phyloP scores from a whole-genome alignment of 2,113 vertebrate genomes.

The Prietella phreatophila region DNA sequence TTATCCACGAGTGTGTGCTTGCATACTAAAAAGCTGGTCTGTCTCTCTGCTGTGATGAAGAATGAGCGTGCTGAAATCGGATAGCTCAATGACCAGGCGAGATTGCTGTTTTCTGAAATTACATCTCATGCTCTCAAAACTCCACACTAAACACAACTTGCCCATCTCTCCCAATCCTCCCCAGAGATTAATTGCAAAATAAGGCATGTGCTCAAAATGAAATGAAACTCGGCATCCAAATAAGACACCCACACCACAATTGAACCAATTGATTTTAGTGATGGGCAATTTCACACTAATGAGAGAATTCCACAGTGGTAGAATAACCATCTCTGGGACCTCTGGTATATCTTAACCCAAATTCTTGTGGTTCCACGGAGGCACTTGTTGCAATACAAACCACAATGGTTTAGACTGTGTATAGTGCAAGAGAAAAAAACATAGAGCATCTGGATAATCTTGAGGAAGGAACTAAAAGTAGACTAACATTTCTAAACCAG shows the following conservation, averaged over 20 bases:
- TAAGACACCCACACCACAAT: constrained; percentile 7
- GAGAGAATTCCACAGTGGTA: background rate
- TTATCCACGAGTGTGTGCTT: constrained; percentile 53
- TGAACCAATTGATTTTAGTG: constrained; percentile 16
- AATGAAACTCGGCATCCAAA: constrained; percentile 18
- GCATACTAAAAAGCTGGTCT: constrained; percentile 54
- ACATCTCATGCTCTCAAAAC: constrained; percentile 28
- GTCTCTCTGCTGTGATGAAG: constrained; percentile 42
- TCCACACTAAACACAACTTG: constrained; percentile 21
- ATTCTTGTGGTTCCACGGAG: background rate
- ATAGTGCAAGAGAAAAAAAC: background rate
- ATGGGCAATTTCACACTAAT: constrained; percentile 13
- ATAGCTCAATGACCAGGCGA: constrained; percentile 25
- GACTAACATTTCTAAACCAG: background rate
- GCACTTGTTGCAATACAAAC: background rate
- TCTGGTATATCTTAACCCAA: background rate
- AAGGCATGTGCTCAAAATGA: constrained; percentile 16
- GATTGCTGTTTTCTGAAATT: constrained; percentile 36
- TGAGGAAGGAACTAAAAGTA: background rate
- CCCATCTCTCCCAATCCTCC: constrained; percentile 3
- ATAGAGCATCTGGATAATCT: background rate
- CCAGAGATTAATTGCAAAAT: constrained; percentile 32
- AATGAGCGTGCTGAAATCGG: constrained; percentile 51
- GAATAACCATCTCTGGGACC: background rate
- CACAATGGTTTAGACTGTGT: background rate